These are phyloP conservation scores for Sigmodon hispidus DNA, from an alignment of 2,113 vertebrate species.

Conservation along the genomic window DNA sequence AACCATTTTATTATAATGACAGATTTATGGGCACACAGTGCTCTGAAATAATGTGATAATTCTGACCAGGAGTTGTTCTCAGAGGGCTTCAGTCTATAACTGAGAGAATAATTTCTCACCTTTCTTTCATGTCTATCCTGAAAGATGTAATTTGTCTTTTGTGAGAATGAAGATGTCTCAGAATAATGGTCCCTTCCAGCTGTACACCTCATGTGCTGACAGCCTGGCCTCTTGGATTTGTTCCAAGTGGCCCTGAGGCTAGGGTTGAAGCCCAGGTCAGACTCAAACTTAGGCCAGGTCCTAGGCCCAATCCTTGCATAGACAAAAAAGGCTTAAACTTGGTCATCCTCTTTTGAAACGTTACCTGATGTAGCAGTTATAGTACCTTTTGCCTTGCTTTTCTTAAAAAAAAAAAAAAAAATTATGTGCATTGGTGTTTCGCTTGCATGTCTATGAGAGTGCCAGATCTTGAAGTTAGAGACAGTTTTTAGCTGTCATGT, in stretches of 20 bases:
- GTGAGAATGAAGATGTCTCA: neutral
- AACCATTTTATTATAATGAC: neutral
- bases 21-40: neutral
- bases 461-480: too few relatives aligned
- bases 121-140: neutral
- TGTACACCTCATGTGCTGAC: neutral
- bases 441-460: too few relatives aligned
- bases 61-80: neutral
- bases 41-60: neutral
- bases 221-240: neutral
- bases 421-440: too few relatives aligned
- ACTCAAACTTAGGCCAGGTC: neutral
- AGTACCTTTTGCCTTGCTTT: too few relatives aligned
- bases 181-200: neutral
- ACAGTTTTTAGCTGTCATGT: too few relatives aligned
- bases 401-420: too few relatives aligned
- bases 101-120: neutral
- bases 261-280: neutral
- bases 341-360: constrained; percentile 28
- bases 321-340: neutral
- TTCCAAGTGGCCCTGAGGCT: neutral
- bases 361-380: neutral
- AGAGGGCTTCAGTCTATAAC: neutral
- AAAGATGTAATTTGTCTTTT: neutral
- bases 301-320: too few relatives aligned